Percentiles rank a stretch among this genome's conserved stretches.
Evolutionary conservation across 2,888 invertebrate species (phyloP).

Genomic region (Blastobasis adustella): DNA sequence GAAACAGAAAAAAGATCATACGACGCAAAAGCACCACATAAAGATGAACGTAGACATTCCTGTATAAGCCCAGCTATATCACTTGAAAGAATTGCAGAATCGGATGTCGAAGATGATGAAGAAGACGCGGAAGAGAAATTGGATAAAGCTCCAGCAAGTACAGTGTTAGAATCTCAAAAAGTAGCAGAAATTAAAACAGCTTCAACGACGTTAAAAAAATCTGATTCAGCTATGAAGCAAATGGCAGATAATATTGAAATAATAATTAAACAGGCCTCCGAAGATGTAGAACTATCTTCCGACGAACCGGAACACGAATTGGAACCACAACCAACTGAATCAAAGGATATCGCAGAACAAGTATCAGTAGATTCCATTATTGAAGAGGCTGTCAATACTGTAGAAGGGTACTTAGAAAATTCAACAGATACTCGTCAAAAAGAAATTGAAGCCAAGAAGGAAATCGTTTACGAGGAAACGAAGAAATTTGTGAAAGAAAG

Average conservation of each 20-base stretch:
- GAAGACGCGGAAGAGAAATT: conserved; percentile 62
- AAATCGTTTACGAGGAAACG: conserved; percentile 43
- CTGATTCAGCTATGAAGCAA: conserved; percentile 68
- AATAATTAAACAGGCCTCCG: conserved; percentile 67
- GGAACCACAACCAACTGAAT: conserved; percentile 14
- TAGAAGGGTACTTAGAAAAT: conserved; percentile 52
- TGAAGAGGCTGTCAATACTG: conserved; percentile 61
- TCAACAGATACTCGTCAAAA: conserved; percentile 36
- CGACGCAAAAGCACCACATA: conserved; percentile 62
- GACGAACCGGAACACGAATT: conserved; percentile 44
- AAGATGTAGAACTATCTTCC: conserved; percentile 58
- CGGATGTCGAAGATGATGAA: conserved; percentile 62
- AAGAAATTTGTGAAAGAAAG: conserved; percentile 48
- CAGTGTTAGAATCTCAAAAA: conserved; percentile 21
- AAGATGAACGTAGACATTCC: conserved; percentile 64
- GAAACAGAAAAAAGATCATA: conserved; percentile 62
- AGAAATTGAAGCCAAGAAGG: conserved; percentile 39
- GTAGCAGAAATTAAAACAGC: conserved; percentile 27
- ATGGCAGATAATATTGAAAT: conserved; percentile 72
- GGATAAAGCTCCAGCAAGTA: conserved; percentile 20
- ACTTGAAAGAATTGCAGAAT: conserved; percentile 63
- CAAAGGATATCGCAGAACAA: conserved; percentile 43
- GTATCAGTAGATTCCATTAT: conserved; percentile 68
- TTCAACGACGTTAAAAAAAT: conserved; percentile 55
- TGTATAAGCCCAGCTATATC: conserved; percentile 67